These are phyloP conservation scores for Tetranychus piercei DNA, from an alignment of 2,888 invertebrate genomes.

Conservation along the genomic window DNA sequence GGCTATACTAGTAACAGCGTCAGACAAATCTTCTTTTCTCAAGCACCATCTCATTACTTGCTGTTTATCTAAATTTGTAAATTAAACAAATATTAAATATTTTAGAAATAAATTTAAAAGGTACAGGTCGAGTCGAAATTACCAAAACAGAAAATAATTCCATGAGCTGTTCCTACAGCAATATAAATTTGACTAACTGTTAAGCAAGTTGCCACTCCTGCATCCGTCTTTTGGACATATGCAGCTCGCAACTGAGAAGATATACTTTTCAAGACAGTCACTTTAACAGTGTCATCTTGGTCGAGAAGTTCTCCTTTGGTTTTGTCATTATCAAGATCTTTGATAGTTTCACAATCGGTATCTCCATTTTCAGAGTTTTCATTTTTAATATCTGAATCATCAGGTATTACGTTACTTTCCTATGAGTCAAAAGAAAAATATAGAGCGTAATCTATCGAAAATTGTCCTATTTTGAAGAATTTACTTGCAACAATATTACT, in stretches of 20 bases:
- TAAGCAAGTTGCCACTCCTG: conserved; percentile 63
- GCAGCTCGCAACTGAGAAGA: conserved; percentile 73
- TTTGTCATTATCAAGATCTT: not conserved
- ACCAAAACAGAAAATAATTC: conserved; percentile 69
- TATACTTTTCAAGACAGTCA: conserved; percentile 52
- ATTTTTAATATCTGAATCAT: not conserved
- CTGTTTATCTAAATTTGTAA: conserved; percentile 34
- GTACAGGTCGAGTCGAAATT: conserved; percentile 32
- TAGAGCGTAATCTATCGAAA: not conserved
- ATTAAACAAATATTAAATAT: not conserved
- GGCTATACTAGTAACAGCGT: conserved; percentile 45
- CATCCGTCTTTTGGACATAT: conserved; percentile 59
- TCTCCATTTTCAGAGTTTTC: not conserved
- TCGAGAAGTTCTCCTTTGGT: not conserved
- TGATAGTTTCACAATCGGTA: not conserved
- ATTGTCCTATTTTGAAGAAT: no score
- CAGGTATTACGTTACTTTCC: not conserved
- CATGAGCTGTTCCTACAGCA: conserved; percentile 85
- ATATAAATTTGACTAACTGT: conserved; percentile 34
- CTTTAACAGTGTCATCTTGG: not conserved
- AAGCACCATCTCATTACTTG: conserved; percentile 77
- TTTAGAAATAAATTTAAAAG: no score
- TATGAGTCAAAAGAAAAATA: not conserved
- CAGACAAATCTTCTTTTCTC: conserved; percentile 46
- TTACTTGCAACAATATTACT: no score